Evolutionary conservation across 2,888 invertebrate species (phyloP), one percentile per base, ranked within the genome.

Genomic region (Prosopocoilus inquinatus): DNA sequence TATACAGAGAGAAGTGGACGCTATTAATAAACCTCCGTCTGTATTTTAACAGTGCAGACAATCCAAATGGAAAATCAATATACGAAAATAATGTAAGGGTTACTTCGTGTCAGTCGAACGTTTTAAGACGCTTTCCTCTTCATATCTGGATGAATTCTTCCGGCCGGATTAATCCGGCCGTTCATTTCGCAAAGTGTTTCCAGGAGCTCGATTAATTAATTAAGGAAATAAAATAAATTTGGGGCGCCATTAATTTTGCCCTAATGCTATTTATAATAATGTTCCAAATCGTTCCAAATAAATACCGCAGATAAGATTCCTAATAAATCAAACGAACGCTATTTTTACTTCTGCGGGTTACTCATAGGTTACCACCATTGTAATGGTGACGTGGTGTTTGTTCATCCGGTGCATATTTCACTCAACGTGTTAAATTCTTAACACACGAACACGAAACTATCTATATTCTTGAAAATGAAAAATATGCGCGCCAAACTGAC

Each of bases 1-100:
- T 50, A 50, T 45, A 48, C 32, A 33, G 36, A 35, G 48, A 57
- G 43, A 50, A 58, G 55, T 60, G 52, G 57, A 55, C 60, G 47
- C 55, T 60, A 60, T 60, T 58, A 56, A 60, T 60, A 60, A 58
- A 55, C 53, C 41, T 48, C 50, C 55, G 55, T 55, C 50, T 58
- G 47, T 50, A 55, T 50, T 52, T 47, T 47, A 49, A 51, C 53
- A 55, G 51, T 50, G 41, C 41, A 43, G 35, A 33, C 28, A 35
- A 33, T 53, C 48, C 44, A 53, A 49, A 53, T 48, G 47, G 48
- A 57, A 57, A 60, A 60, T 60, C 60, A 47, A 57, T 57, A 60
- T 41, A 41, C 41, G n/a, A 41, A 41, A 41, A 41, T 41, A 41
- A 41, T 41, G 16, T 16, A 41, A 9, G 41, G 41, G n/a, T 9